A percentile compares a stretch with the other conserved stretches of the same genome.
These are phyloP conservation scores for Magallana angulata DNA, from an alignment of 1,140 invertebrate genomes.

Conservation along the genomic window DNA sequence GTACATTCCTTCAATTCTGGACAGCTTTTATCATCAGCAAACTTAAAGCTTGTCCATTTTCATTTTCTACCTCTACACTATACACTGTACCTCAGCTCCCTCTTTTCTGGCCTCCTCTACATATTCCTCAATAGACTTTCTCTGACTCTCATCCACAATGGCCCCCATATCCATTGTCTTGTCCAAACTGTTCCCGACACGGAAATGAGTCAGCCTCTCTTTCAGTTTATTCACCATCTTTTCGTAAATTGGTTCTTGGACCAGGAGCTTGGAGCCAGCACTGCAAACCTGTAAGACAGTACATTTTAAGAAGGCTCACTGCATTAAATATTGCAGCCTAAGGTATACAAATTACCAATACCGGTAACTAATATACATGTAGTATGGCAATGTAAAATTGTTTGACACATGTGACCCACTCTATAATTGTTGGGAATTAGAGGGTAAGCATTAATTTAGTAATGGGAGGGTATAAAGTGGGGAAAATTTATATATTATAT, in stretches of 20 bases:
- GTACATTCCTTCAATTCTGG: no score
- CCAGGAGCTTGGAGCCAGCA: constrained; percentile 81
- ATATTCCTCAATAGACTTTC: constrained; percentile 72
- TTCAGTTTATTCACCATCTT: constrained; percentile 81
- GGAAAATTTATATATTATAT: no score
- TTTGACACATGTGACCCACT: no score
- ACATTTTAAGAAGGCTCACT: neutral
- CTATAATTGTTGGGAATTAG: no score
- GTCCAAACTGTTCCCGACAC: constrained; percentile 80
- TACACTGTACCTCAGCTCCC: constrained; percentile 78
- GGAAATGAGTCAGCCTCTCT: constrained; percentile 76
- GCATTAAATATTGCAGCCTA: no score
- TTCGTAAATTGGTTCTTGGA: constrained; percentile 82
- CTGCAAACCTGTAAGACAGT: constrained; percentile 78
- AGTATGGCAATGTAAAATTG: no score
- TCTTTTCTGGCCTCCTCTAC: constrained; percentile 78
- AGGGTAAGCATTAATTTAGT: no score
- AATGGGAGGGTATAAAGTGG: no score
- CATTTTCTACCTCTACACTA: neutral
- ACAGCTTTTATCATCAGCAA: no score
- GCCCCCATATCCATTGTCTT: constrained; percentile 80
- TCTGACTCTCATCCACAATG: constrained; percentile 76
- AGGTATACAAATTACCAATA: no score
- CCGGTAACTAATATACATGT: no score
- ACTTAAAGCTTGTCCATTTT: no score